These are phyloP conservation scores for Rhopalosiphum nymphaeae DNA, from an alignment of 2,888 invertebrate genomes.

Conservation along the genomic window DNA sequence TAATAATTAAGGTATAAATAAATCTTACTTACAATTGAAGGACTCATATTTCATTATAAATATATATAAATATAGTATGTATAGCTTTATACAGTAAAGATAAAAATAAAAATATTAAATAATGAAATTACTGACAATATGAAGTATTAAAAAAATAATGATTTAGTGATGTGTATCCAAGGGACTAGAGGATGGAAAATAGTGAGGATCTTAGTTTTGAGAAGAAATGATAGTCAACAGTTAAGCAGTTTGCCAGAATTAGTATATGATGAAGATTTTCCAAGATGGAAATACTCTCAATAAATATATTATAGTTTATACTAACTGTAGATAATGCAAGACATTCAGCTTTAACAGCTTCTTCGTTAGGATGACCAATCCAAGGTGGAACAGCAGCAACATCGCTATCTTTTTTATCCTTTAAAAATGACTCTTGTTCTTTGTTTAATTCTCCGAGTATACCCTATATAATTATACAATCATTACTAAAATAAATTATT, in stretches of 20 bases:
- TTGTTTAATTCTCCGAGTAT: slow-evolving; percentile 96
- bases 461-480: slow-evolving; percentile 76
- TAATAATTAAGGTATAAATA: not conserved
- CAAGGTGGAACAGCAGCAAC: slow-evolving; percentile 88
- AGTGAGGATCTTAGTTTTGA: not conserved
- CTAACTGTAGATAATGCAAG: slow-evolving; percentile 88
- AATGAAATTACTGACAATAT: not conserved
- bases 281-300: not conserved
- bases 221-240: not conserved
- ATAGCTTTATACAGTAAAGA: too few species aligned
- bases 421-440: slow-evolving; percentile 96
- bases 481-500: not conserved
- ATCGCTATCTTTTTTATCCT: slow-evolving; percentile 82
- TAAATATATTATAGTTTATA: slow-evolving; percentile 9
- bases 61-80: too few species aligned
- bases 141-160: not conserved
- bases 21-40: not conserved
- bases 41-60: too few species aligned
- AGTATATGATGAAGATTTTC: too few species aligned
- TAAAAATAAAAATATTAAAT: not conserved
- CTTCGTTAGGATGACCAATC: slow-evolving; percentile 95
- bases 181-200: not conserved
- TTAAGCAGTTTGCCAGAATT: not conserved
- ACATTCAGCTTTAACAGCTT: slow-evolving; percentile 94
- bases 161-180: not conserved